Conservation (phyloP, 2,888 invertebrate species). For the Chrysolina americana region DNA sequence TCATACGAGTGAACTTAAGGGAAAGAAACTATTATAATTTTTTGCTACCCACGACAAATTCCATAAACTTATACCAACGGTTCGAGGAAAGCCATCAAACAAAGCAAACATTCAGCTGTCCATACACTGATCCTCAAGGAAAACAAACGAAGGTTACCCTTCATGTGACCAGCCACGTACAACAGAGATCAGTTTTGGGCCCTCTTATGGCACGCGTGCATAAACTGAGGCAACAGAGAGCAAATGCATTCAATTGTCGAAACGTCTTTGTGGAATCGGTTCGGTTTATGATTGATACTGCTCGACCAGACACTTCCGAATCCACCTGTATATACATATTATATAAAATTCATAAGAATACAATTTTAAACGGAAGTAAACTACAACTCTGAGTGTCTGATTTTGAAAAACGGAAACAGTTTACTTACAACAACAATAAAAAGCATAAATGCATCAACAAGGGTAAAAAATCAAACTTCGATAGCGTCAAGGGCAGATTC, state of each 20-base stretch:
- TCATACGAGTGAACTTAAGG: no score
- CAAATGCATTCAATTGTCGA: neutral
- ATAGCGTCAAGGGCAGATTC: neutral
- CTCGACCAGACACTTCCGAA: neutral
- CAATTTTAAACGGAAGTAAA: constrained; percentile 24
- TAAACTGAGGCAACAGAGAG: no score
- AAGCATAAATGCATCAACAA: constrained; percentile 15
- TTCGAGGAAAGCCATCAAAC: no score
- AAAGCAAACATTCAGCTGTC: no score
- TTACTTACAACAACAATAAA: constrained; percentile 5
- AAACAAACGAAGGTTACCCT: no score
- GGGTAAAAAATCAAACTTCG: neutral
- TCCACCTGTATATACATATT: constrained; percentile 1
- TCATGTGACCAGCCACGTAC: neutral
- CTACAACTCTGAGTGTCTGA: constrained; percentile 25
- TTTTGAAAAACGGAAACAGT: constrained; percentile 29
- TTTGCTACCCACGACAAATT: no score
- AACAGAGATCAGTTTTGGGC: neutral
- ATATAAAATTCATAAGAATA: constrained; percentile 37
- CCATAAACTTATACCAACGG: no score
- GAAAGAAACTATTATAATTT: no score
- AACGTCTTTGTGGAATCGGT: neutral
- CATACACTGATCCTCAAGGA: no score
- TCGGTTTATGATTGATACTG: no score
- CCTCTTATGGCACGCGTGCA: neutral